Base-by-base conservation (phyloP, 1,140 invertebrate species). In the Dreissena polymorpha region DNA sequence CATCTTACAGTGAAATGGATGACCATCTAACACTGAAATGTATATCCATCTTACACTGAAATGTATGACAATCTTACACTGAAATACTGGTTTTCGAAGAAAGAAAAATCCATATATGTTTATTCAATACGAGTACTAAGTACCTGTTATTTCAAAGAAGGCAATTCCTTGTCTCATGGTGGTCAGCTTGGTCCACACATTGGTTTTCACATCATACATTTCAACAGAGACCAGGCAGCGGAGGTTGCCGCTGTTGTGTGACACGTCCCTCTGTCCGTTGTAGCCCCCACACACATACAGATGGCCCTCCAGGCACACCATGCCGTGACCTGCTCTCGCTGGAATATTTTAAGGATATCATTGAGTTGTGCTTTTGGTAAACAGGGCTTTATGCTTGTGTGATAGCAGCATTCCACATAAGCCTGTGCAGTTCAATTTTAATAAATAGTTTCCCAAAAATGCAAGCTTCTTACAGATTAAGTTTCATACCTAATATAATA, bases 121-220 rank as follows among this genome's bases (percentile, higher is more conserved):
- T 14, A 18, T 29, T 10, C 29, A 53, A n/a, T 67, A 18, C 39
- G 16, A 27, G 63, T 18, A 23, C 16, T n/a, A 39, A 39, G 6
- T 69, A 83, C 80, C 65, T 74, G 74, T 83, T 72, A 83, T 83
- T 63, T 76, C 49, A 55, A 83, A 83, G 73, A 76, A 85, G 39
- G 76, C 55, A 55, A 75, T 67, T 14, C 80, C 81, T 57, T 81
- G 55, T 50, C 73, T 74, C 83, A 87, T 85, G 2, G 79, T 64
- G 25, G 80, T 49, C 14, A 86, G 55, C 51, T 77, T 85, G 23
- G 85, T 88, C 85, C 85, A 85, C 27, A 83, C 76, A n/a, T 85
- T 72, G 10, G 72, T 79, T 1, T 73, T 57, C 23, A 73, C 25
- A 53, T 69, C 69, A 70, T 78, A 86, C 16, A 73, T 63, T 71